phyloP scores from a whole-genome alignment of 64 coral and sea anemone species.

The Montipora sp. region DNA sequence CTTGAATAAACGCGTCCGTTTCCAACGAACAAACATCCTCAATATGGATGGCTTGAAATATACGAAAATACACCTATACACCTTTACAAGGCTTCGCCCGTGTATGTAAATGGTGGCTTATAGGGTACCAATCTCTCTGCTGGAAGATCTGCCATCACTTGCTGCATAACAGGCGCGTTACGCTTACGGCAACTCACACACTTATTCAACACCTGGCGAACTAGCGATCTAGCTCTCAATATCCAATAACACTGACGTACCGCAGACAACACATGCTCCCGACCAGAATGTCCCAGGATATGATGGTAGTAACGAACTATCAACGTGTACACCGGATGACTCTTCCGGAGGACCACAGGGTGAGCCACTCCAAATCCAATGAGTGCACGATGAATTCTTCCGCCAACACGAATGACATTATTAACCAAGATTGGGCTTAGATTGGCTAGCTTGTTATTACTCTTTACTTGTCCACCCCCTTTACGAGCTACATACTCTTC shows the following conservation, averaged over 20 bases:
- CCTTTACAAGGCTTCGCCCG: neutral
- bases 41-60: slow-evolving; percentile 47
- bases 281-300: slow-evolving; percentile 20
- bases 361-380: slow-evolving; percentile 1
- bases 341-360: slow-evolving; percentile 40
- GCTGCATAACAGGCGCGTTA: neutral
- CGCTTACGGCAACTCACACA: slow-evolving; percentile 50
- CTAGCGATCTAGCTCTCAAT: slow-evolving; percentile 20
- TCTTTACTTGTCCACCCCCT: slow-evolving; percentile 29
- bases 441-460: slow-evolving; percentile 9
- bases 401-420: slow-evolving; percentile 36
- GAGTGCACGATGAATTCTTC: slow-evolving; percentile 33
- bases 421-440: slow-evolving; percentile 19
- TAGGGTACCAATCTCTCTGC: slow-evolving; percentile 50
- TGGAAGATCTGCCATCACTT: slow-evolving; percentile 57
- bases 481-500: neutral
- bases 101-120: slow-evolving; percentile 47
- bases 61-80: slow-evolving; percentile 52
- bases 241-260: slow-evolving; percentile 50
- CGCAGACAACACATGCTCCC: slow-evolving; percentile 33
- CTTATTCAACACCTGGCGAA: neutral
- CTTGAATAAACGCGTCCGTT: slow-evolving; percentile 43
- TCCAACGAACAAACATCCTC: slow-evolving; percentile 56
- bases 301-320: slow-evolving; percentile 54
- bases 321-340: slow-evolving; percentile 3